Conservation (phyloP, 2,888 invertebrate genomes). For the Cistogaster globosa region DNA sequence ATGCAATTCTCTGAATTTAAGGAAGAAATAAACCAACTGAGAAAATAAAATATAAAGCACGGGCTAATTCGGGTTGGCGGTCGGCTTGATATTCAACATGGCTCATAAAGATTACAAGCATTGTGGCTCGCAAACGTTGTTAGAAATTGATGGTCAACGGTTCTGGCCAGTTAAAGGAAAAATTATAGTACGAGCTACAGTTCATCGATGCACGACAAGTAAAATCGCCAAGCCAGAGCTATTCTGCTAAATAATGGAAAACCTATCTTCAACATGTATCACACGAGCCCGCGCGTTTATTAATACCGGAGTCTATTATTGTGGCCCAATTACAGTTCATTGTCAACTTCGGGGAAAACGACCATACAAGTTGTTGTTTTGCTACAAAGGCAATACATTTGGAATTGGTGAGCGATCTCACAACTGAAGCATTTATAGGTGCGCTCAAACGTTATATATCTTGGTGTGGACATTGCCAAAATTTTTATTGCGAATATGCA, state of each 20-base stretch:
- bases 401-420: no score
- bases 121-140: slow-evolving; percentile 9
- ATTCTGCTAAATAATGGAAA: slow-evolving; percentile 32
- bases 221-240: slow-evolving; percentile 27
- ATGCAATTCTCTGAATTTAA: no score
- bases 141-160: background rate
- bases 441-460: no score
- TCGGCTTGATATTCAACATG: slow-evolving; percentile 37
- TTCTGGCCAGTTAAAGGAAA: slow-evolving; percentile 1
- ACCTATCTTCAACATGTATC: slow-evolving; percentile 47
- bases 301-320: slow-evolving; percentile 10
- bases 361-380: no score
- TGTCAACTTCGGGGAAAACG: no score
- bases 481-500: no score
- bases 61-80: slow-evolving; percentile 71
- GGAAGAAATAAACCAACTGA: no score
- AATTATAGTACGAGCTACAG: slow-evolving; percentile 22
- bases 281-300: slow-evolving; percentile 37
- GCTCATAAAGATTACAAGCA: slow-evolving; percentile 29
- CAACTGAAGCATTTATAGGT: no score
- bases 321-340: no score
- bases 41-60: no score
- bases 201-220: slow-evolving; percentile 9
- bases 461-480: no score
- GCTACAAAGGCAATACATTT: no score